phyloP scores from a whole-genome alignment of 2,113 vertebrate genomes.

The Chelonoidis abingdonii region DNA sequence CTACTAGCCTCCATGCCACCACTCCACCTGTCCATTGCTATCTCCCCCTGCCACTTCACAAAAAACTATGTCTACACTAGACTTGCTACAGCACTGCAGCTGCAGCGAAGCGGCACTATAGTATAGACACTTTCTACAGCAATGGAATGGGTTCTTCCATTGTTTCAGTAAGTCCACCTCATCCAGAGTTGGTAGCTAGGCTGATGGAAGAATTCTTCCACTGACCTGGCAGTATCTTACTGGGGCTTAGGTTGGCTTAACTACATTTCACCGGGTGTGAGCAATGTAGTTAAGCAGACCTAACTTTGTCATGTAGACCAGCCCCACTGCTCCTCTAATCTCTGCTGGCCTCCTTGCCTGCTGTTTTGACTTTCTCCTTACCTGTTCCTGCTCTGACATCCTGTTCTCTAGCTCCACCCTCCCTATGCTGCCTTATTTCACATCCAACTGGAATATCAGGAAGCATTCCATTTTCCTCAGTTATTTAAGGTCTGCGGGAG shows the following conservation, averaged over 20 bases:
- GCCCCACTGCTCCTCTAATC: not conserved
- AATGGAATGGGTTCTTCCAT: not conserved
- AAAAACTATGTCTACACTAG: not conserved
- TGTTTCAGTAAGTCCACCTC: not conserved
- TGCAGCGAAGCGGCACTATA: not conserved
- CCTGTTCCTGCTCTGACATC: not conserved
- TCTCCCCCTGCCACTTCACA: not conserved
- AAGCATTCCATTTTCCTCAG: constrained; percentile 23
- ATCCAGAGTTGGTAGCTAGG: not conserved
- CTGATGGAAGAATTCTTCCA: not conserved
- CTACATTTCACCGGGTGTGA: not conserved
- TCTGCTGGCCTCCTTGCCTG: not conserved
- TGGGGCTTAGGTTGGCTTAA: not conserved
- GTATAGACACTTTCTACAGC: not conserved
- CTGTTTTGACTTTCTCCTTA: not conserved
- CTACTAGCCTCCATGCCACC: too few species aligned
- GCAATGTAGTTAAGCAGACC: not conserved
- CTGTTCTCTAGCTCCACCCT: not conserved
- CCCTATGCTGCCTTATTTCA: fast-evolving
- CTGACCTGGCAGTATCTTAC: not conserved
- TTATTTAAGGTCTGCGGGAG: constrained; percentile 20
- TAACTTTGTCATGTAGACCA: not conserved
- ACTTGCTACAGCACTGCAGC: not conserved
- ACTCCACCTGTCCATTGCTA: not conserved
- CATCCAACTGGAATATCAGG: not conserved